Evolutionary conservation across 1,140 invertebrate species (phyloP), one percentile per base, ranked within the genome.

Genomic region (Lasioglossum baleicum): DNA sequence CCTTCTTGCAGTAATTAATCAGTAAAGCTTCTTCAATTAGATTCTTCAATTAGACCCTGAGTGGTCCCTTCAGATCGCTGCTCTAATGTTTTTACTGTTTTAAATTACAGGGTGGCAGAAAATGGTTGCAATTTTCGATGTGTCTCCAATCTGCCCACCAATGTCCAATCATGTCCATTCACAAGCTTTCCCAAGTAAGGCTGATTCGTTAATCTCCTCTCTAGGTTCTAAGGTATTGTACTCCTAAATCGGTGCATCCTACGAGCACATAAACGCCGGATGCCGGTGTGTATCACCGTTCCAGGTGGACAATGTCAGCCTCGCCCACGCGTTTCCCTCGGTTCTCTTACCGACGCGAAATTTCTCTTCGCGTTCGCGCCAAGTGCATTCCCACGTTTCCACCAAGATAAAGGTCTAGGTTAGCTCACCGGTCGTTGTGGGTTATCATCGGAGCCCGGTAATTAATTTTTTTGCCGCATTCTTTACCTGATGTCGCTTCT

Each of bases 371-470:
- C 20, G 20, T n/a, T n/a, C n/a, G 56, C 56, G 56, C 56, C 56
- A 58, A 58, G 56, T 58, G 56, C 56, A n/a, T 58, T 58, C 56
- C n/a, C 56, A 58, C 56, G 56, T 58, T 58, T 58, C 56, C 20
- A 58, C 56, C 51, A 20, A 17, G 56, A n/a, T 58, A 58, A 58
- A 58, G 56, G 56, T 58, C 56, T 58, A n/a, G 56, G 56, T 58
- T 58, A n/a, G 20, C 56, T 58, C n/a, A 20, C 6, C 56, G 35
- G 56, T n/a, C 20, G n/a, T 0, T 6, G 56, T 8, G 20, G 20
- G 20, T 58, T 58, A 58, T 20, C 17, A n/a, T n/a, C 7, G 17
- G 56, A 7, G 7, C 17, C 20, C 56, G n/a, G 56, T 8, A 20
- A 58, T 17, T 53, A 15, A 15, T 15, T 53, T 53, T 53, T 53